Conservation (phyloP, 2,113 vertebrate genomes). For the Thinocorus orbignyianus region DNA sequence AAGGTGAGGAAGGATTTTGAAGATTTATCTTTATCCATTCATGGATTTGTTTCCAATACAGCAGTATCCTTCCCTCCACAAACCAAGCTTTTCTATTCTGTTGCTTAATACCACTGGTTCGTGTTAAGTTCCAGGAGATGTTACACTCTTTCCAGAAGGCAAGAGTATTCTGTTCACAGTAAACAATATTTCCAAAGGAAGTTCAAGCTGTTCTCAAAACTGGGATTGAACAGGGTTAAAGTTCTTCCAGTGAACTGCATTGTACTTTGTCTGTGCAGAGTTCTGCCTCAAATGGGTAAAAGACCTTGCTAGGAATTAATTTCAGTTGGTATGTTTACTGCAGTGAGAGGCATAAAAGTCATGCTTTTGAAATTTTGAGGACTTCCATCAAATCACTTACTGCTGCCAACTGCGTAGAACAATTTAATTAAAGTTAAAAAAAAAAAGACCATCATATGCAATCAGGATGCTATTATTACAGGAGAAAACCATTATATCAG, state of each 20-base stretch:
- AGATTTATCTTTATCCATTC: not conserved
- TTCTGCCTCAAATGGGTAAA: not conserved
- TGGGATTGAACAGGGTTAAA: not conserved
- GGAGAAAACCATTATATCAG: not conserved
- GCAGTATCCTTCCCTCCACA: not conserved
- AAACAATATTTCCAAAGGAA: not conserved
- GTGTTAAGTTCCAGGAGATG: not conserved
- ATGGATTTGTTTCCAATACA: not conserved
- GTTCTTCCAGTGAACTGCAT: not conserved
- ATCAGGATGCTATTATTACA: not conserved
- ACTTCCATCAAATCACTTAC: not conserved
- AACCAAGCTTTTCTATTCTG: not conserved
- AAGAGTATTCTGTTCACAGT: not conserved
- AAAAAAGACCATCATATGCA: not conserved
- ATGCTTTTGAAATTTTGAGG: not conserved
- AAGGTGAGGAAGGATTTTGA: not conserved
- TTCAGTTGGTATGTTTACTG: not conserved
- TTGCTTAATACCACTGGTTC: not conserved
- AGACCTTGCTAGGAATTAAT: not conserved
- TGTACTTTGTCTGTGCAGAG: not conserved
- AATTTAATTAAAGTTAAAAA: not conserved
- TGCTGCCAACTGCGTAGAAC: not conserved
- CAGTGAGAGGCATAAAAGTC: not conserved
- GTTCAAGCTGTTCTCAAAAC: not conserved
- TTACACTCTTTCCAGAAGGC: not conserved